Conservation (phyloP, 2,888 invertebrate species). For the Drosophila yooni region DNA sequence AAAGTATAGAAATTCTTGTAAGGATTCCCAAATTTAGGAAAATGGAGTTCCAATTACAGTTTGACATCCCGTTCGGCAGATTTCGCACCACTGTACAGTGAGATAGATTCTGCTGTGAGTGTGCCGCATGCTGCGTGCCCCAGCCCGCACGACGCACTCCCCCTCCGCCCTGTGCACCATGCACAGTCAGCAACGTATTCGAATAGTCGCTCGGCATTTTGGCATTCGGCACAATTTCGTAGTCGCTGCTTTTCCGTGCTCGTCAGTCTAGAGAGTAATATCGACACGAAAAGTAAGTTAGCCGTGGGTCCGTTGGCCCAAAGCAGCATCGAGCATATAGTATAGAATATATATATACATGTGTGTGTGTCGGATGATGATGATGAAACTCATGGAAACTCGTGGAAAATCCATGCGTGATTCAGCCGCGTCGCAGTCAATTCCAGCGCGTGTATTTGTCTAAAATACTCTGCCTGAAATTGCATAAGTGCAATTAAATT, state of each 20-base stretch:
- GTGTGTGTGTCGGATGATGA: constrained; percentile 27
- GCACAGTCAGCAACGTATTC: constrained; percentile 27
- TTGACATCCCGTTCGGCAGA: not conserved
- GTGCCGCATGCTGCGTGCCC: constrained; percentile 71
- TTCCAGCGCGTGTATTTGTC: constrained; percentile 46
- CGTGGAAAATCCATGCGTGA: constrained; percentile 77
- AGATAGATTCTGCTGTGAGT: constrained; percentile 36
- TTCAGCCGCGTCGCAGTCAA: constrained; percentile 50
- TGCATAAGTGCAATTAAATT: constrained; percentile 58
- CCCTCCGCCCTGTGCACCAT: not conserved
- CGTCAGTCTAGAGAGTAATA: constrained; percentile 84
- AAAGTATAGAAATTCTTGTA: not conserved
- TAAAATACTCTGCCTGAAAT: constrained; percentile 28
- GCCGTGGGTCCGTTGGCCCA: constrained; percentile 66
- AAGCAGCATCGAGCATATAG: constrained; percentile 61
- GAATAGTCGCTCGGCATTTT: constrained; percentile 56
- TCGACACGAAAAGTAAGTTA: constrained; percentile 85
- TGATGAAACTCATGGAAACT: constrained; percentile 67
- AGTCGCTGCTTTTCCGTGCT: constrained; percentile 47
- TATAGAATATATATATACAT: constrained; percentile 71
- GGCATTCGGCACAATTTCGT: constrained; percentile 62
- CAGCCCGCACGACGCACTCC: constrained; percentile 13
- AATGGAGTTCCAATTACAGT: not conserved
- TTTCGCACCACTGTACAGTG: constrained; percentile 42
- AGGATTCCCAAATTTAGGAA: not conserved